phyloP scores from a whole-genome alignment of 2,113 vertebrate genomes.

The Recurvirostra avosetta region DNA sequence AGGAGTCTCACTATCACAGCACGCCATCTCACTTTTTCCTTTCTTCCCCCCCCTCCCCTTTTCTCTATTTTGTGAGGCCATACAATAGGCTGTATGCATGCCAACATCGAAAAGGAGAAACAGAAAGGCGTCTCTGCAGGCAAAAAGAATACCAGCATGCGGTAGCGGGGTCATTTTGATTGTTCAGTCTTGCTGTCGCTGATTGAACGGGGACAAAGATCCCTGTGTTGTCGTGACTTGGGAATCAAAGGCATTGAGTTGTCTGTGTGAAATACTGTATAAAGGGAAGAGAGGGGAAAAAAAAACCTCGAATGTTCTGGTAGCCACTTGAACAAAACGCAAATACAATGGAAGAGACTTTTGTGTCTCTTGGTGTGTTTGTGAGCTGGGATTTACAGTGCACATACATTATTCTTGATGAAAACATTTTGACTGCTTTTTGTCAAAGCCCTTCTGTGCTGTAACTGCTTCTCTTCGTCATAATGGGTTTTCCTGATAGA shows the following conservation, averaged over 20 bases:
- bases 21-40: too few species aligned
- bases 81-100: neutral
- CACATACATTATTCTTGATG: neutral
- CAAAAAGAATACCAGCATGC: neutral
- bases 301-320: neutral
- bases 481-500: slow-evolving; percentile 39
- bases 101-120: neutral
- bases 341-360: neutral
- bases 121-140: neutral
- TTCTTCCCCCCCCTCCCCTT: too few species aligned
- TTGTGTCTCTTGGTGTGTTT: neutral
- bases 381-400: neutral
- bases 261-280: neutral
- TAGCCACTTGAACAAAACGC: neutral
- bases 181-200: neutral
- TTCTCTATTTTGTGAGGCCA: neutral
- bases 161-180: neutral
- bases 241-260: neutral
- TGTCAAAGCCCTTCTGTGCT: slow-evolving; percentile 26
- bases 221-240: neutral
- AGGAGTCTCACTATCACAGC: neutral
- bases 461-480: slow-evolving; percentile 29
- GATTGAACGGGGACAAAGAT: neutral
- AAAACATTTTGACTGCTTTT: slow-evolving; percentile 32
- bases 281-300: neutral